Conservation (phyloP, 2,113 vertebrate species). For the Heptranchias perlo region DNA sequence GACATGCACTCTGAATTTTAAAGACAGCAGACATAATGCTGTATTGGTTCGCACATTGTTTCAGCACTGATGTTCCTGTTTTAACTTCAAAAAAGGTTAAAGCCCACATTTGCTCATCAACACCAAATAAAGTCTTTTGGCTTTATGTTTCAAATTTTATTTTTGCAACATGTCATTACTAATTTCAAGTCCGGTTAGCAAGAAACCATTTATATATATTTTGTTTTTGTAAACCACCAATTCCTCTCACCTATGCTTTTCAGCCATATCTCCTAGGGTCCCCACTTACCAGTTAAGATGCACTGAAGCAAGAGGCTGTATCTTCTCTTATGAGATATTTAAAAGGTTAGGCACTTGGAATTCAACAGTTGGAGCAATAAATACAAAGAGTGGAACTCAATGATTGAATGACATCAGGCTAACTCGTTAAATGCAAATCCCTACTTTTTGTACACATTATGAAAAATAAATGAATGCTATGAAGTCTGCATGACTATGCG, state of each 20-base stretch:
- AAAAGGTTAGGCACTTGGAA: constrained; percentile 62
- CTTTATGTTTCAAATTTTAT: background rate
- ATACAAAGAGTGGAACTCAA: constrained; percentile 70
- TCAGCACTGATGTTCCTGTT: constrained; percentile 21
- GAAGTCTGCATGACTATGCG: background rate
- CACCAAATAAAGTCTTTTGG: constrained; percentile 40
- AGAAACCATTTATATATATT: background rate
- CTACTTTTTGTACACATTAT: constrained; percentile 58
- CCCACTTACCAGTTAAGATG: constrained; percentile 22
- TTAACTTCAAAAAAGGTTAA: constrained; percentile 39
- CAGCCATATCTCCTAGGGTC: background rate
- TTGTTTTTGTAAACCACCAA: background rate
- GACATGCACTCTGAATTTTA: constrained; percentile 48
- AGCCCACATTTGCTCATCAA: constrained; percentile 43
- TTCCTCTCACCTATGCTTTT: background rate
- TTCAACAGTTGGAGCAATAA: constrained; percentile 68
- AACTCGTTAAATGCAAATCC: constrained; percentile 48
- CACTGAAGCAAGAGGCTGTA: background rate
- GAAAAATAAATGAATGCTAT: constrained; percentile 48
- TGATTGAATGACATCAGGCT: constrained; percentile 51
- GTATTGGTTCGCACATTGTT: constrained; percentile 50
- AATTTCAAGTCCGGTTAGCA: constrained; percentile 30
- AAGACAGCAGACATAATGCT: constrained; percentile 44
- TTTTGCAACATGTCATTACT: background rate
- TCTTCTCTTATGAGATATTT: constrained; percentile 22